Conservation (phyloP, 2,113 vertebrate species). For the Lycocorax pyrrhopterus region DNA sequence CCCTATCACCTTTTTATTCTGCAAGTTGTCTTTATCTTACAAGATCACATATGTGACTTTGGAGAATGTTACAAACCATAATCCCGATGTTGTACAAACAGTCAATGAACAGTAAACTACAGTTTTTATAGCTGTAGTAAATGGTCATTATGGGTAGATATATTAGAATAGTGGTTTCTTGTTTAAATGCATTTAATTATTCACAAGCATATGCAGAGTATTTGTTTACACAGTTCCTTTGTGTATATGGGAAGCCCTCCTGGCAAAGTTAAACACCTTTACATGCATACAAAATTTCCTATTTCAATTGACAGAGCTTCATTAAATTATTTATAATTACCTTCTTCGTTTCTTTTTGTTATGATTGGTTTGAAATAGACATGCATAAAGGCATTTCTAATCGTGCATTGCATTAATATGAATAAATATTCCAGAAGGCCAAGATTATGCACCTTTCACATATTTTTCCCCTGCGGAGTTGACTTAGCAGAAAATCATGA, state of each 20-base stretch:
- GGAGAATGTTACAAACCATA: neutral
- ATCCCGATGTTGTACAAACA: neutral
- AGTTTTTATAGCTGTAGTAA: neutral
- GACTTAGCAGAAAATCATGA: conserved; percentile 26
- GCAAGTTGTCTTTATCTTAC: neutral
- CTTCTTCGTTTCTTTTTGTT: conserved; percentile 42
- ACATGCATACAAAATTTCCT: conserved; percentile 32
- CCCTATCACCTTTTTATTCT: neutral
- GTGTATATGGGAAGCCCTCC: neutral
- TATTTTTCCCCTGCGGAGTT: conserved; percentile 27
- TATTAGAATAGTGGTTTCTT: conserved; percentile 2
- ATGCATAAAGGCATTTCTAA: conserved; percentile 6
- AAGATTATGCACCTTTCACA: conserved; percentile 20
- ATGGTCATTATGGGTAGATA: neutral
- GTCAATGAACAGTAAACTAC: neutral
- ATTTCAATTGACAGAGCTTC: conserved; percentile 31
- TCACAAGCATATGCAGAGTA: conserved; percentile 40
- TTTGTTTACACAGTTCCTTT: conserved; percentile 62
- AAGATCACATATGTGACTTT: neutral
- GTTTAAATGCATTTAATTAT: conserved; percentile 59
- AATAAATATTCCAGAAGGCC: conserved; percentile 40
- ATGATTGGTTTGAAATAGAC: conserved; percentile 17
- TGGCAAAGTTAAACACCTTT: conserved; percentile 51
- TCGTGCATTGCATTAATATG: neutral
- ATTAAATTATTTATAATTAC: conserved; percentile 68